Evolutionary conservation across 2,888 invertebrate species (phyloP), one percentile per base, ranked within the genome.

Genomic region (Gryllus longicercus): DNA sequence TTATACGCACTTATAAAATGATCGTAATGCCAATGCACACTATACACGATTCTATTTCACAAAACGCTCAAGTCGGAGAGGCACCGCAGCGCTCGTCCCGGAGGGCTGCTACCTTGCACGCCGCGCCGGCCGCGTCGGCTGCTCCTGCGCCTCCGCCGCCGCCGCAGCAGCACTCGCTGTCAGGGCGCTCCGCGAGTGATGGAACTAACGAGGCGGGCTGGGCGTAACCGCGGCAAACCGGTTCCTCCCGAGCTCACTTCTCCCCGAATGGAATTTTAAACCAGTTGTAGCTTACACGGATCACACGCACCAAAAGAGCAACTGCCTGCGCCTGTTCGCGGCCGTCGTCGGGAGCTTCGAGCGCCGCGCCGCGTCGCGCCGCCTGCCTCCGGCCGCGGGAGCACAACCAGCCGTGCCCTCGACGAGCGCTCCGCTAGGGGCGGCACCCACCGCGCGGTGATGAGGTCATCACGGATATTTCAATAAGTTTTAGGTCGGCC

Each of bases 141-240:
- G 0, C 38, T 5, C 8, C 38, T 5, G 8, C 38, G 5, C 5
- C 38, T 4, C 38, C 38, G 5, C 8, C 38, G 38, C 63, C 2
- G 63, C 63, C 2, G 63, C 14, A 63, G 63, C 63, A 63, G 63
- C 63, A 63, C 63, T 63, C 16, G 14, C 63, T 14, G 63, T 14
- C 63, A n/a, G 16, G 63, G 63, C 16, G 16, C 14, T 3, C 63
- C n/a, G n/a, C 63, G n/a, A 63, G 63, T 63, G 63, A 63, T 63
- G 63, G 63, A 63, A 63, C 63, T 63, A 63, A 63, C 63, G 63
- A 63, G 63, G 16, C 14, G 14, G n/a, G 63, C 63, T 18, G 63
- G 63, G 63, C 63, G 63, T 63, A 63, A 63, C 63, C 63, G 63
- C 63, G 63, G 63, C n/a, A 63, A 63, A 63, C 63, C 63, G 63